Evolutionary conservation across 2,113 vertebrate species (phyloP).

Genomic region (Gymnorhina tibicen): DNA sequence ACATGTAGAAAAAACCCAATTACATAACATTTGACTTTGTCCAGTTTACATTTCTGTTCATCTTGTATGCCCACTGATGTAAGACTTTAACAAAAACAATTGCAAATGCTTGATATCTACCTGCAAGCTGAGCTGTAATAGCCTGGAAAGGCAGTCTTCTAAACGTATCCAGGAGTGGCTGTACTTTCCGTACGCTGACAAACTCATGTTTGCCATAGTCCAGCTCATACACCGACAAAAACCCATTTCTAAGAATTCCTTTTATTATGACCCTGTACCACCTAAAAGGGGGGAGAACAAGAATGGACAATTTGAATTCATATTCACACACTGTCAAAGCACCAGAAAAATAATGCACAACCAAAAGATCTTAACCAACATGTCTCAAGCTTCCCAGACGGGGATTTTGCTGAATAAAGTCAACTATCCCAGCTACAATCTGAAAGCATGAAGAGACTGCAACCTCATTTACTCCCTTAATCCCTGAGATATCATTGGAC

Average conservation of each 20-base stretch:
- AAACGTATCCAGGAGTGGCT: conserved; percentile 81
- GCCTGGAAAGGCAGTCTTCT: conserved; percentile 91
- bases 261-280: conserved; percentile 92
- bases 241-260: conserved; percentile 81
- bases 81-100: neutral
- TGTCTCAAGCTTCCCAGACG: neutral
- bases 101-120: conserved; percentile 61
- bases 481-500: neutral
- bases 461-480: neutral
- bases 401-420: neutral
- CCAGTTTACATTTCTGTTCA: neutral
- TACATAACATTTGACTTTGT: neutral
- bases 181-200: conserved; percentile 75
- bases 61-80: neutral
- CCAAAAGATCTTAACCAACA: neutral
- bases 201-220: conserved; percentile 92
- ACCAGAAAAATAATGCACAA: neutral
- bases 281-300: conserved; percentile 59
- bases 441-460: neutral
- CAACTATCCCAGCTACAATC: neutral
- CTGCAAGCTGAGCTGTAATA: conserved; percentile 87
- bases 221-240: conserved; percentile 87
- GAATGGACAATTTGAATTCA: neutral
- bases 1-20: neutral
- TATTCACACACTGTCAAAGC: neutral